Percentiles rank a stretch among this genome's conserved stretches.
Conservation (phyloP, 2,797 vertebrate species). For the Betta splendens region DNA sequence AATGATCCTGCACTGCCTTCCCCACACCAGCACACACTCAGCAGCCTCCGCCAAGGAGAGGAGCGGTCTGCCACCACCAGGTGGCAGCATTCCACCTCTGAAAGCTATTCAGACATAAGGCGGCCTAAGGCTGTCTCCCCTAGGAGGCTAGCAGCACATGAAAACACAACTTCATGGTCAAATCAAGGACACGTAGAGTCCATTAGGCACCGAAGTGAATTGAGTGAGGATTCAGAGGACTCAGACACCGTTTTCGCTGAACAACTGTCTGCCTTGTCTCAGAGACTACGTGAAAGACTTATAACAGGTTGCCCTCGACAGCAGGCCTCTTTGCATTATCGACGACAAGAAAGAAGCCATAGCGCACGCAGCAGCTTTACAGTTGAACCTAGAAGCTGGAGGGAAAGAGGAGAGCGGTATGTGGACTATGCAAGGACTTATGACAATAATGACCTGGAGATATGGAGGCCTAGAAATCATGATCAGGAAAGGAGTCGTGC, state of each 20-base stretch:
- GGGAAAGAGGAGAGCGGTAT: slow-evolving; percentile 28
- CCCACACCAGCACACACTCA: slow-evolving; percentile 49
- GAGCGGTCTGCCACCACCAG: slow-evolving; percentile 60
- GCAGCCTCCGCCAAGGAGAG: slow-evolving; percentile 43
- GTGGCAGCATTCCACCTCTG: slow-evolving; percentile 62
- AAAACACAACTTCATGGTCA: slow-evolving; percentile 60
- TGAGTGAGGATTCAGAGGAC: slow-evolving; percentile 69
- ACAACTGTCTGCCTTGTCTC: slow-evolving; percentile 47
- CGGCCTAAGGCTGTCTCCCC: slow-evolving; percentile 43
- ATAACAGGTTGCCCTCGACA: slow-evolving; percentile 39
- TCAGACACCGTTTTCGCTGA: slow-evolving; percentile 62
- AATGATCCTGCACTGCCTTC: slow-evolving; percentile 47
- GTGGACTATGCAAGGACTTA: slow-evolving; percentile 24
- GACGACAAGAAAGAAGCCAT: slow-evolving; percentile 40
- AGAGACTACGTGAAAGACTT: slow-evolving; percentile 55
- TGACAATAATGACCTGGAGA: slow-evolving; percentile 25
- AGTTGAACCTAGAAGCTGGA: slow-evolving; percentile 29
- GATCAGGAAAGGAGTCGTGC: slow-evolving; percentile 24
- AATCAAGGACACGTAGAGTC: slow-evolving; percentile 63
- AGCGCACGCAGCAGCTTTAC: slow-evolving; percentile 44
- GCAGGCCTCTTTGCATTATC: slow-evolving; percentile 28
- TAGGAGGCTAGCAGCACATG: slow-evolving; percentile 45
- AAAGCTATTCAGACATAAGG: slow-evolving; percentile 42
- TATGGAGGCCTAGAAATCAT: slow-evolving; percentile 21
- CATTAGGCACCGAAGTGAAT: slow-evolving; percentile 53